phyloP scores from a whole-genome alignment of 2,888 invertebrate species.

The Drosophila sordidapex region DNA sequence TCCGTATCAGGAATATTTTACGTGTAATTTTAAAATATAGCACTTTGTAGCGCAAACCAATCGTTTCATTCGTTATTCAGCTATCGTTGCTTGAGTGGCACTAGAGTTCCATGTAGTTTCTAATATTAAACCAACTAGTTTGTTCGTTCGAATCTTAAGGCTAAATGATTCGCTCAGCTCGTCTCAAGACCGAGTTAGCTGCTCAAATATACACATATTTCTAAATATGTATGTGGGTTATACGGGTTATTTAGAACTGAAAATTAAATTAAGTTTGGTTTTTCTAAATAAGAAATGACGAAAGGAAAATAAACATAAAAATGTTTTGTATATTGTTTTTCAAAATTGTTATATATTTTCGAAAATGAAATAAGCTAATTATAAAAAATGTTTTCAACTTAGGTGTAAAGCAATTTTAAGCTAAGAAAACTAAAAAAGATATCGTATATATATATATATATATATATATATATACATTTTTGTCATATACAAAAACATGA shows the following conservation, averaged over 20 bases:
- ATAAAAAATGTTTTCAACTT: slow-evolving; percentile 71
- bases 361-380: slow-evolving; percentile 69
- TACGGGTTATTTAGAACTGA: slow-evolving; percentile 18
- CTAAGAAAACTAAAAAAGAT: slow-evolving; percentile 35
- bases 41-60: slow-evolving; percentile 60
- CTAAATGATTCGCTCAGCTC: slow-evolving; percentile 42
- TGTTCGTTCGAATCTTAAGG: slow-evolving; percentile 54
- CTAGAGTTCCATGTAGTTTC: slow-evolving; percentile 64
- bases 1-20: slow-evolving; percentile 29
- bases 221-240: slow-evolving; percentile 1
- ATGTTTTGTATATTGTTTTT: slow-evolving; percentile 38
- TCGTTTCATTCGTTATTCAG: slow-evolving; percentile 70
- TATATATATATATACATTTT: slow-evolving; percentile 28
- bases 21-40: slow-evolving; percentile 24
- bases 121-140: slow-evolving; percentile 22
- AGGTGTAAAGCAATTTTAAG: slow-evolving; percentile 53
- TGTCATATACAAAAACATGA: slow-evolving; percentile 46
- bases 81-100: slow-evolving; percentile 75
- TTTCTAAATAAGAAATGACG: slow-evolving; percentile 8
- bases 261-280: slow-evolving; percentile 9
- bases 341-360: slow-evolving; percentile 76
- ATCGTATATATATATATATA: slow-evolving; percentile 14
- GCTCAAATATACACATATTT: slow-evolving; percentile 2
- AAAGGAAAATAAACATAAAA: slow-evolving; percentile 17
- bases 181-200: slow-evolving; percentile 25